These are phyloP conservation scores for Poeciliopsis retropinna DNA, from an alignment of 2,113 vertebrate species.

Conservation along the genomic window DNA sequence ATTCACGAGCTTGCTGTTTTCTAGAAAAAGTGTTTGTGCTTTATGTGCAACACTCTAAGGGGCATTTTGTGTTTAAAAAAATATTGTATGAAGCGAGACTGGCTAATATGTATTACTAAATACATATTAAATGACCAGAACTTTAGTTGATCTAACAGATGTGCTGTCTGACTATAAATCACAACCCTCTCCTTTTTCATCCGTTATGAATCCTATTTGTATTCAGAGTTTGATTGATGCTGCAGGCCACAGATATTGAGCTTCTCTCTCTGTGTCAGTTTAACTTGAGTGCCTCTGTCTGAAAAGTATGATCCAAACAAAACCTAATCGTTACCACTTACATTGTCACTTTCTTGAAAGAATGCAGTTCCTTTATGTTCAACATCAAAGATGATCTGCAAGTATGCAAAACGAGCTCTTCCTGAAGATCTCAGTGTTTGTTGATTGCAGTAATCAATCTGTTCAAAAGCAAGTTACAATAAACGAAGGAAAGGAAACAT, in stretches of 20 bases:
- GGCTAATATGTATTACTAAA: neutral
- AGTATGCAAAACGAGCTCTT: neutral
- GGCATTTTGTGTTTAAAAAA: too few species aligned
- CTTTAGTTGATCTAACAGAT: neutral
- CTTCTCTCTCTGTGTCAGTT: conserved; percentile 10
- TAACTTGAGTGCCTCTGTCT: neutral
- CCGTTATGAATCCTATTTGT: conserved; percentile 32
- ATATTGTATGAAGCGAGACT: too few species aligned
- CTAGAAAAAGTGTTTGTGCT: too few species aligned
- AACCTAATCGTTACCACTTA: neutral
- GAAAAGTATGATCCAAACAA: conserved; percentile 19
- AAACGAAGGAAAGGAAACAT: neutral
- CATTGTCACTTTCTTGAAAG: neutral
- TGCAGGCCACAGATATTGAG: conserved; percentile 3
- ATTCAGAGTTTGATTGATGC: conserved; percentile 27
- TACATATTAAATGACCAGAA: neutral
- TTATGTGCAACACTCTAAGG: too few species aligned
- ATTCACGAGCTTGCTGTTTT: too few species aligned
- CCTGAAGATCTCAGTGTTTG: neutral
- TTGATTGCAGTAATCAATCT: neutral
- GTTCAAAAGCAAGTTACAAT: neutral
- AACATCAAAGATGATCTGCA: neutral
- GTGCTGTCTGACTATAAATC: neutral
- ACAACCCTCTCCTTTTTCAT: conserved; percentile 12
- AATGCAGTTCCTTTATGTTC: neutral